phyloP scores from a whole-genome alignment of 1,140 invertebrate genomes.

The Drosophila aff. region DNA sequence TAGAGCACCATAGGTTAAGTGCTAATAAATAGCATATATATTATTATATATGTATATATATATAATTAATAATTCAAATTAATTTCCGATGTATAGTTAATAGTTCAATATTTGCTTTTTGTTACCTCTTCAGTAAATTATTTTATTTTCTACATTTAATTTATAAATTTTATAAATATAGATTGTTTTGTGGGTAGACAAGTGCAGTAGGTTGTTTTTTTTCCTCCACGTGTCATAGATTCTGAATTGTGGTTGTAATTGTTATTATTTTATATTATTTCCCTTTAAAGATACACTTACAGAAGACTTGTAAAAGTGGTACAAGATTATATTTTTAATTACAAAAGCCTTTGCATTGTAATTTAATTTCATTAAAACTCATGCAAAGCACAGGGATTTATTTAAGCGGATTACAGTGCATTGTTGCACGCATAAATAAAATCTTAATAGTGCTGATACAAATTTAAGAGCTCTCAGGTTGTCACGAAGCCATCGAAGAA shows the following conservation, averaged over 20 bases:
- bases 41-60: too few relatives aligned
- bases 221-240: not conserved
- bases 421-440: not conserved
- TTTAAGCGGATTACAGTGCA: constrained; percentile 10
- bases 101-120: not conserved
- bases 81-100: not conserved
- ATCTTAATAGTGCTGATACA: not conserved
- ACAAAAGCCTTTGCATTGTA: not conserved
- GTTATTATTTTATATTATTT: not conserved
- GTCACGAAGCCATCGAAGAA: not conserved
- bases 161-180: too few relatives aligned
- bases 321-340: not conserved
- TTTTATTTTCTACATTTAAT: not conserved
- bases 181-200: too few relatives aligned
- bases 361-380: not conserved
- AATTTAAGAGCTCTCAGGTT: constrained; percentile 5
- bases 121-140: not conserved
- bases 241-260: not conserved
- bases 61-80: not conserved
- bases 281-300: not conserved
- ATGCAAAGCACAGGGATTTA: not conserved
- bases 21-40: too few relatives aligned
- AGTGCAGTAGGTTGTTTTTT: not conserved
- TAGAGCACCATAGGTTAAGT: not conserved
- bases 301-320: not conserved